Evolutionary conservation across 2,797 vertebrate genomes (phyloP).

Genomic region (Parauchenoglanis punctatus): DNA sequence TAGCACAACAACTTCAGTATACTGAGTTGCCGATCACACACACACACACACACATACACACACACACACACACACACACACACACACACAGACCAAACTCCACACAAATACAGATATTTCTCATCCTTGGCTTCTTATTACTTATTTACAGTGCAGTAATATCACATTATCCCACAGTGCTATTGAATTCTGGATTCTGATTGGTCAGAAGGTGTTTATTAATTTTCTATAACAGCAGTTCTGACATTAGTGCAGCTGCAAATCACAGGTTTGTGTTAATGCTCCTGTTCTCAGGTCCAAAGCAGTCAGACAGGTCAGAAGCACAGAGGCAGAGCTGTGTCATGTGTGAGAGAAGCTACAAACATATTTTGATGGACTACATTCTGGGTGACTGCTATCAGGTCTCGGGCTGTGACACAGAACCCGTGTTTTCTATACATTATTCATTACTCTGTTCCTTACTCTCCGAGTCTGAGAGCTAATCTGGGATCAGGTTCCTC

Average conservation of each 20-base stretch:
- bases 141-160: background rate
- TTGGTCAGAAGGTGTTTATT: background rate
- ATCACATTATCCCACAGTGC: background rate
- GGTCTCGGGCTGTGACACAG: background rate
- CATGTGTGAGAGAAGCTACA: too few species aligned
- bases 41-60: background rate
- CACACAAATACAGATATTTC: background rate
- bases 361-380: background rate
- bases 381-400: background rate
- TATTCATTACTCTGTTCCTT: background rate
- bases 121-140: background rate
- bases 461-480: background rate
- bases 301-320: background rate
- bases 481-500: background rate
- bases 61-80: slow-evolving; percentile 5
- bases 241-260: background rate
- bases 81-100: background rate
- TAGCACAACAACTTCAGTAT: too few species aligned
- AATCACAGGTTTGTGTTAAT: background rate
- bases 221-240: background rate
- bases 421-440: background rate
- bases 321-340: too few species aligned
- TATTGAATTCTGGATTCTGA: background rate
- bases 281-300: background rate
- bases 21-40: too few species aligned